phyloP scores from a whole-genome alignment of 2,888 invertebrate genomes.

The Lasius fuliginosus region DNA sequence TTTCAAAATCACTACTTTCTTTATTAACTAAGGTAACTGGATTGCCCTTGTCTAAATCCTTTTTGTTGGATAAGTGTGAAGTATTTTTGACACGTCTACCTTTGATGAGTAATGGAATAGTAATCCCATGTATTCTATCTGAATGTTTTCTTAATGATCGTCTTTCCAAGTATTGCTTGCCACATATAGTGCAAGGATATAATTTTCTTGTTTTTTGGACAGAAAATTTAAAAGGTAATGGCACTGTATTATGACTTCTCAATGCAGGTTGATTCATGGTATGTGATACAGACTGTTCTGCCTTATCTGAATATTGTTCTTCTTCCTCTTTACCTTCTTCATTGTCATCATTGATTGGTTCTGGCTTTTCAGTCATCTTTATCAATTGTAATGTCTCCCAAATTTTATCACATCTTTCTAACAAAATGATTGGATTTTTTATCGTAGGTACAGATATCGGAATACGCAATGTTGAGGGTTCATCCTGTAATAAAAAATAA shows the following conservation, averaged over 20 bases:
- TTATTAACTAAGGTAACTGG: neutral
- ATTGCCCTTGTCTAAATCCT: neutral
- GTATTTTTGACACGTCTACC: neutral
- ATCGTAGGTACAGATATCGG: constrained; percentile 71
- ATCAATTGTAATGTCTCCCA: constrained; percentile 84
- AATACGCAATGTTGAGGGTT: constrained; percentile 18
- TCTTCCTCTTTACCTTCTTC: neutral
- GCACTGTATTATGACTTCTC: constrained; percentile 73
- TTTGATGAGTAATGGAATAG: constrained; percentile 61
- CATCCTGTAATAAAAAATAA: constrained; percentile 53
- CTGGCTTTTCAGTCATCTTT: constrained; percentile 64
- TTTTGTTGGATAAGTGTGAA: neutral
- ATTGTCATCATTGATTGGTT: constrained; percentile 3
- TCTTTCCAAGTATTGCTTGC: constrained; percentile 75
- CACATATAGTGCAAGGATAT: constrained; percentile 80
- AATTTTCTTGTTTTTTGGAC: constrained; percentile 77
- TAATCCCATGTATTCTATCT: constrained; percentile 77
- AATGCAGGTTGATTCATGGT: constrained; percentile 75
- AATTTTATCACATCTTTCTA: constrained; percentile 84
- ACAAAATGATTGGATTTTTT: constrained; percentile 76
- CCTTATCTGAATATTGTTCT: neutral
- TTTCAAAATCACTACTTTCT: constrained; percentile 13
- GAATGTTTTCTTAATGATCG: constrained; percentile 75
- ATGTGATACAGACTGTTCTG: constrained; percentile 54
- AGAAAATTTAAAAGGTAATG: constrained; percentile 80